Evolutionary conservation across 2,113 vertebrate genomes (phyloP), one percentile per base, ranked within the genome.

Genomic region (Aramus guarauna): DNA sequence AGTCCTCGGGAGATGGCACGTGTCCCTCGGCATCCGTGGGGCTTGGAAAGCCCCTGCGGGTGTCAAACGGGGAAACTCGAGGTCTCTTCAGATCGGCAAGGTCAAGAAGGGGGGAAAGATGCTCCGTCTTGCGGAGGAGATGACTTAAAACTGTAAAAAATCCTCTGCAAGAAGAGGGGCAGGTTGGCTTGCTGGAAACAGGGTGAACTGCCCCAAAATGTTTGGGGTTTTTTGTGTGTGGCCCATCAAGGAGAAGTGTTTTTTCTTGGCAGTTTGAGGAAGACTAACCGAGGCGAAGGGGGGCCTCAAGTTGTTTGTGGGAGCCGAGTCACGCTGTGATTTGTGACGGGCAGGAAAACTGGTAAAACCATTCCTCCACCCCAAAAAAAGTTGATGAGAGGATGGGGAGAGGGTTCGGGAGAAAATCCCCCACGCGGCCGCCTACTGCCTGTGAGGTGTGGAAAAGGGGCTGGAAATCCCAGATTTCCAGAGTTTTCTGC

Each of bases 221-320:
- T 68, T 71, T 63, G 48, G 48, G 48, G 47, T 52, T 29, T 29
- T 53, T 53, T 60, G 59, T 11, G 43, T 20, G 34, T 1, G 11
- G 13, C 9, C 2, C 1, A 24, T 69, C 48, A 56, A 67, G 88
- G 62, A 48, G 77, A 37, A 94, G 39, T 9, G 79, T 34, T 92
- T 97, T 94, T 80, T 76, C 69, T 95, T 97, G 96, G 96, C 76
- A 1, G 41, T 7, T 18, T 12, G 60, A 78, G 75, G 78, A 55
- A 32, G 84, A 17, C 9, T 22, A 12, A 36, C 8, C 0, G 20
- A 48, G 60, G 53, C 4, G 19, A 73, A 73, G 67, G 4, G 12
- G 58, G 72, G 39, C 59, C 63, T 88, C 63, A 4, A 24, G 47
- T 64, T 80, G 60, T 11, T 23, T 0, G 0, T 7, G 36, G 64